phyloP scores from a whole-genome alignment of 1,140 invertebrate species.

The Drosophila parabipectinata region DNA sequence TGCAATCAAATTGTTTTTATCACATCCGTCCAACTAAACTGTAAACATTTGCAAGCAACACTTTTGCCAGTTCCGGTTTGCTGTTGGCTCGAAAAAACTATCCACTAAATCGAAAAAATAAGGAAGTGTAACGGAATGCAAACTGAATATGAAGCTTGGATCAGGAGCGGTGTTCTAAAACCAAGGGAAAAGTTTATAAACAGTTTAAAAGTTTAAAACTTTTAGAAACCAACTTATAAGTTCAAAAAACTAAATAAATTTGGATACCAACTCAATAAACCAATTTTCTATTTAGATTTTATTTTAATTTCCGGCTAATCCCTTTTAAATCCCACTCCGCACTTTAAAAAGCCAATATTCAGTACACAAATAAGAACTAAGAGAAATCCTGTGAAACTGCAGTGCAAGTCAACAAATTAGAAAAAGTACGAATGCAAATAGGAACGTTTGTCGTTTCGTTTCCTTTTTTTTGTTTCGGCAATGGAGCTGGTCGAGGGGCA shows the following conservation, averaged over 20 bases:
- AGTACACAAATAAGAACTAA: slow-evolving; percentile 15
- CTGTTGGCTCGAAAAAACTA: slow-evolving; percentile 11
- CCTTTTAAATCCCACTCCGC: slow-evolving; percentile 11
- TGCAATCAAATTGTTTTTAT: slow-evolving; percentile 74
- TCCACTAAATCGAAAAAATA: slow-evolving; percentile 41
- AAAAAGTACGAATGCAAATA: slow-evolving; percentile 22
- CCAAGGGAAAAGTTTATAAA: not conserved
- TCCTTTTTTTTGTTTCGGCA: slow-evolving; percentile 13
- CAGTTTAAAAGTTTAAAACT: not conserved
- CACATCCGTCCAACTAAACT: slow-evolving; percentile 64
- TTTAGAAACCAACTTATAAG: not conserved
- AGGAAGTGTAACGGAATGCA: slow-evolving; percentile 18
- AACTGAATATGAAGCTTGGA: slow-evolving; percentile 23
- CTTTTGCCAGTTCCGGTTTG: slow-evolving; percentile 47
- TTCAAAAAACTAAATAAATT: not conserved
- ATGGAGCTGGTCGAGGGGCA: slow-evolving; percentile 4
- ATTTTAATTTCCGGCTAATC: not conserved
- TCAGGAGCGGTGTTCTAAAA: slow-evolving; percentile 6
- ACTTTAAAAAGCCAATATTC: slow-evolving; percentile 1
- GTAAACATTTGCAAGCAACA: slow-evolving; percentile 75
- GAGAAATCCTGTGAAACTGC: slow-evolving; percentile 40
- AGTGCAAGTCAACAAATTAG: slow-evolving; percentile 50
- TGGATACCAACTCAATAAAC: not conserved
- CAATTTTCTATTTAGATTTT: not conserved
- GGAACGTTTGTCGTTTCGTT: slow-evolving; percentile 22